These are phyloP conservation scores for Danio jaintianensis DNA, from an alignment of 2,797 vertebrate genomes.

Conservation along the genomic window DNA sequence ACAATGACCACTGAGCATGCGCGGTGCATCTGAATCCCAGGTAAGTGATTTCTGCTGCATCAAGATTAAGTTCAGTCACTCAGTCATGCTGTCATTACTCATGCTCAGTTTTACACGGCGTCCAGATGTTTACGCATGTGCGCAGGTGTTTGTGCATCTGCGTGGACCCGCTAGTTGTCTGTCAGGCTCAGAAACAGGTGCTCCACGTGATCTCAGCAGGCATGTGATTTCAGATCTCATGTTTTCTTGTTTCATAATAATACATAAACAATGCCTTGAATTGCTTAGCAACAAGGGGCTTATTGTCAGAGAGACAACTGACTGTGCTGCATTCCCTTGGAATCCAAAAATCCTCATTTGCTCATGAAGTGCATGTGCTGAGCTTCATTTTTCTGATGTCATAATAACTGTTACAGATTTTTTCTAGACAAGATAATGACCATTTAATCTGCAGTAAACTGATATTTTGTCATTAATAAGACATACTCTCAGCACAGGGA, in stretches of 20 bases:
- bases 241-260: constrained; percentile 16
- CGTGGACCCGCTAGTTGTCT: neutral
- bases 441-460: constrained; percentile 40
- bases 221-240: neutral
- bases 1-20: constrained; percentile 65
- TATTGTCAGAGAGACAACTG: constrained; percentile 22
- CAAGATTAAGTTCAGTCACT: neutral
- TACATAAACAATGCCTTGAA: constrained; percentile 7
- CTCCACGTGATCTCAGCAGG: constrained; percentile 16
- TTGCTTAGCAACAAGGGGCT: constrained; percentile 41
- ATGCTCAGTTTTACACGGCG: neutral
- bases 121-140: constrained; percentile 40
- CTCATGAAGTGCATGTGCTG: constrained; percentile 51
- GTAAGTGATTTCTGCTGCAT: constrained; percentile 66
- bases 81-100: neutral
- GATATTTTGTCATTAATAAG: constrained; percentile 40
- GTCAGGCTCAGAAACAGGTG: constrained; percentile 27
- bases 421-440: constrained; percentile 44
- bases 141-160: constrained; percentile 41
- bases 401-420: constrained; percentile 32
- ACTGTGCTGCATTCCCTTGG: constrained; percentile 22
- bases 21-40: constrained; percentile 72
- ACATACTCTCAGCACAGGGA: neutral
- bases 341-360: constrained; percentile 39
- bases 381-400: constrained; percentile 41